Conservation (phyloP, 2,113 vertebrate species). For the Hippopotamus amphibius region DNA sequence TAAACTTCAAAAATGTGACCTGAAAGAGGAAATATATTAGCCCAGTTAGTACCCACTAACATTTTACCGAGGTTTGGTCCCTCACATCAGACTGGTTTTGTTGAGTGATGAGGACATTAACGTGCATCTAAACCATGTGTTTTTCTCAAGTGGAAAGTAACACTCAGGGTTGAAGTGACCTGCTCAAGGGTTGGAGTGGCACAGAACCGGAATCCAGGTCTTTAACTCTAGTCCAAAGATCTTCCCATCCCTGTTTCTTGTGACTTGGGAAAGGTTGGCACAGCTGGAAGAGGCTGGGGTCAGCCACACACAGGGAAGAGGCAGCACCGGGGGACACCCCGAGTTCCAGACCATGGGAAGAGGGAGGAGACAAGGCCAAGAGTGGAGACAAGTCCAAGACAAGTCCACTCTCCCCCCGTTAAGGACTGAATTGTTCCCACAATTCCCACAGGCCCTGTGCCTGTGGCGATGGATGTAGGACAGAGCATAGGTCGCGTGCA, state of each 20-base stretch:
- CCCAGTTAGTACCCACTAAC: not conserved
- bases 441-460: not conserved
- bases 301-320: not conserved
- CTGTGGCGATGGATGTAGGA: not conserved
- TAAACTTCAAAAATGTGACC: not conserved
- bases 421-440: not conserved
- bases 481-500: not conserved
- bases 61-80: not conserved
- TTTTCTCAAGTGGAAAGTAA: slow-evolving; percentile 16
- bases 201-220: not conserved
- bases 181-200: not conserved
- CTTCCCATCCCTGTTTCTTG: not conserved
- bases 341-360: not conserved
- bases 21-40: not conserved
- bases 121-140: not conserved
- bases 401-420: too few relatives aligned
- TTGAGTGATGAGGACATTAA: not conserved
- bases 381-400: not conserved
- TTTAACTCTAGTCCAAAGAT: not conserved
- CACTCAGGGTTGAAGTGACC: not conserved
- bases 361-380: not conserved
- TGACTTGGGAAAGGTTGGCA: not conserved
- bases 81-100: not conserved
- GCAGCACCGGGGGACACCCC: not conserved
- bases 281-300: not conserved